These are phyloP conservation scores for Leiothrix lutea DNA, from an alignment of 2,113 vertebrate genomes.

Conservation along the genomic window DNA sequence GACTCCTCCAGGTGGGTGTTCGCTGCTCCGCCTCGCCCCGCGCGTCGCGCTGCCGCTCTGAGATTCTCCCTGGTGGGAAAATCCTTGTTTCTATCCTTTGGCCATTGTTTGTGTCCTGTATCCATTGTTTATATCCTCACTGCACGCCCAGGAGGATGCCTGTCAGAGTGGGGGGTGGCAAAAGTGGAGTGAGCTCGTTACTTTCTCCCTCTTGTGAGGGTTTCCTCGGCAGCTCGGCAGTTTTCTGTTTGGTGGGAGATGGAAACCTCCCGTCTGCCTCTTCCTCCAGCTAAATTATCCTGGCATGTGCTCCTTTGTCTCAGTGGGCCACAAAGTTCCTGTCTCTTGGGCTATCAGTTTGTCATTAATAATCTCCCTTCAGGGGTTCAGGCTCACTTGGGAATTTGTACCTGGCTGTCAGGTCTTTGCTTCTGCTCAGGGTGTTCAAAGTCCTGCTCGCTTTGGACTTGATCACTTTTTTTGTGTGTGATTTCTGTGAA, in stretches of 20 bases:
- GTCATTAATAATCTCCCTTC: background rate
- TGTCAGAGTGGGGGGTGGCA: background rate
- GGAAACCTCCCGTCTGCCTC: background rate
- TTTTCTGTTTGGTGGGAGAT: background rate
- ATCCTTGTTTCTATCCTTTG: rapidly evolving
- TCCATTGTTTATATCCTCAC: background rate
- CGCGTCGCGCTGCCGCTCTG: rapidly evolving
- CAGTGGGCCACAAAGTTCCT: background rate
- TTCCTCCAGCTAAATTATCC: background rate
- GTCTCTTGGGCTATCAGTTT: background rate
- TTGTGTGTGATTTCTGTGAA: background rate
- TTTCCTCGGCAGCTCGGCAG: background rate
- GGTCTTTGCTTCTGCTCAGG: background rate
- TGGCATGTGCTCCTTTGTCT: background rate
- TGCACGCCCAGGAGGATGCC: rapidly evolving
- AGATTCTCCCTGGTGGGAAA: background rate
- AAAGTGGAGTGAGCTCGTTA: background rate
- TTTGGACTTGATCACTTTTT: background rate
- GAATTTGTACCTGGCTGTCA: background rate
- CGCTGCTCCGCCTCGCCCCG: rapidly evolving
- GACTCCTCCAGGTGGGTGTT: constrained; percentile 87
- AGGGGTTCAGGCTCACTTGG: background rate
- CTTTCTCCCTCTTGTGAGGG: background rate
- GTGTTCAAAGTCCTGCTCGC: background rate
- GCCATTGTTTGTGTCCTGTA: background rate